Evolutionary conservation across 2,888 invertebrate genomes (phyloP).

Genomic region (Heteromurus nitidus): DNA sequence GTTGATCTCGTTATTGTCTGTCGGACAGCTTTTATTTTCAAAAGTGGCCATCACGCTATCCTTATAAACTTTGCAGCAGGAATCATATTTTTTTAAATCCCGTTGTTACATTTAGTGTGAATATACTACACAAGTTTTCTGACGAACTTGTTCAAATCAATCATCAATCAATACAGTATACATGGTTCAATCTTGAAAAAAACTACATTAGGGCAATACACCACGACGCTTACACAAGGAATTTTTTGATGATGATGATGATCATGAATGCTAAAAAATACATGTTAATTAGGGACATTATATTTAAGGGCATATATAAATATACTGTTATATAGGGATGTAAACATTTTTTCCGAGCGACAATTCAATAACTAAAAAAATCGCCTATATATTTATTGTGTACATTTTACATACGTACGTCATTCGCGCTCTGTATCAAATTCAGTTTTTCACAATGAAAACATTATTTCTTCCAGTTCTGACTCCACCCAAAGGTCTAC

Average conservation of each 20-base stretch:
- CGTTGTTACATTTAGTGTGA: no score
- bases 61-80: no score
- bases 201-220: constrained; percentile 60
- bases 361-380: constrained; percentile 23
- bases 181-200: constrained; percentile 57
- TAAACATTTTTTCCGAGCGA: constrained; percentile 17
- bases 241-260: constrained; percentile 44
- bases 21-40: no score
- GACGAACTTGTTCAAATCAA: background rate
- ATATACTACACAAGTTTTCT: no score
- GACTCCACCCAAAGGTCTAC: constrained; percentile 57
- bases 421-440: no score
- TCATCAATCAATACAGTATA: constrained; percentile 61
- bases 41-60: no score
- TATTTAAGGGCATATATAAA: background rate
- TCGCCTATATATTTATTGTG: no score
- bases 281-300: background rate
- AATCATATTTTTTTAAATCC: no score
- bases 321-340: background rate
- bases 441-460: constrained; percentile 2
- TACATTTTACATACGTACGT: background rate
- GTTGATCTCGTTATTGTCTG: no score
- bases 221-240: constrained; percentile 56
- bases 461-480: constrained; percentile 48
- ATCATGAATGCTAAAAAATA: constrained; percentile 22